phyloP scores from a whole-genome alignment of 1,140 invertebrate species.

The Pararge aegeria region DNA sequence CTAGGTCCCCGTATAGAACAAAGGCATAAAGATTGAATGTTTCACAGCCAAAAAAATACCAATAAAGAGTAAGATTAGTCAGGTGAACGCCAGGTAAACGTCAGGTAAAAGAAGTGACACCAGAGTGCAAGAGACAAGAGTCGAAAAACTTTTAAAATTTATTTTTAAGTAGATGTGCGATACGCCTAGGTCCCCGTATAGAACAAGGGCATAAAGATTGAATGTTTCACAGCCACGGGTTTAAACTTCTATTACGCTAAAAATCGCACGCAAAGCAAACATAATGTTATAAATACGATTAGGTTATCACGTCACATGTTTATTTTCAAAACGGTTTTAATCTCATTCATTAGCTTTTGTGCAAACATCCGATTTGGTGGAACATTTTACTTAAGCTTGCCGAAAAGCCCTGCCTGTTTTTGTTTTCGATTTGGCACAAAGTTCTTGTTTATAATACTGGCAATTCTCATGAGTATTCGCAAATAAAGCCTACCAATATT shows the following conservation, averaged over 20 bases:
- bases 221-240: too few relatives aligned
- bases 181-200: too few relatives aligned
- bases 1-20: too few relatives aligned
- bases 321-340: conserved; percentile 11
- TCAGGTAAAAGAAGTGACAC: too few relatives aligned
- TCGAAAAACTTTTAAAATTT: too few relatives aligned
- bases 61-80: too few relatives aligned
- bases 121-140: too few relatives aligned
- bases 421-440: conserved; percentile 21
- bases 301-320: not conserved
- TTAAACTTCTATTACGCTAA: not conserved
- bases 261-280: not conserved
- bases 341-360: conserved; percentile 18
- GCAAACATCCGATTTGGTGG: conserved; percentile 14
- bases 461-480: conserved; percentile 12
- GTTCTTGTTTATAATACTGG: conserved; percentile 20
- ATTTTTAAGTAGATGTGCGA: too few relatives aligned
- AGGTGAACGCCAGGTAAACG: too few relatives aligned
- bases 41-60: too few relatives aligned
- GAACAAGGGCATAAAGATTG: too few relatives aligned
- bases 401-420: conserved; percentile 15
- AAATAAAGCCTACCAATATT: not conserved
- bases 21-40: too few relatives aligned
- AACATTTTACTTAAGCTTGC: conserved; percentile 16
- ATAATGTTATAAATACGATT: not conserved